Percentiles rank a stretch among this genome's conserved stretches.
These are phyloP conservation scores for Coranthus polyacanthus DNA, from an alignment of 2,797 vertebrate genomes.

Conservation along the genomic window DNA sequence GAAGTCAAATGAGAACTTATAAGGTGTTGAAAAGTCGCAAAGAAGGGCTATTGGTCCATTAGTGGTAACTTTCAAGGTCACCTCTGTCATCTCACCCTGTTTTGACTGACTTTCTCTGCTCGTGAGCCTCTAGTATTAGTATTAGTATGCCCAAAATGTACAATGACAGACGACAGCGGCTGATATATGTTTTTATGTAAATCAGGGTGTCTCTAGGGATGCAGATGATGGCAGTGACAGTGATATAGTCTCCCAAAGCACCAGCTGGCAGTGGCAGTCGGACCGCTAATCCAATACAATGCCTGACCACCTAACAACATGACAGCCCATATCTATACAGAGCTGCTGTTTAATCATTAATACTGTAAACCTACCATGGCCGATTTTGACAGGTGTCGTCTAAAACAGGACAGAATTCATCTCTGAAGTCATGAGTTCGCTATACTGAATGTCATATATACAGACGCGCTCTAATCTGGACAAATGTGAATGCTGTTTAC, in stretches of 20 bases:
- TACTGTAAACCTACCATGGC: not conserved
- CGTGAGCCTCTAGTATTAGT: too few species aligned
- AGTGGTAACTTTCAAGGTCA: slow-evolving; percentile 10
- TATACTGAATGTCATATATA: not conserved
- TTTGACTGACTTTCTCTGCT: slow-evolving; percentile 15
- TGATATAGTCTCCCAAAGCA: slow-evolving; percentile 35
- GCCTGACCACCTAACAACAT: slow-evolving; percentile 38
- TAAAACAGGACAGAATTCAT: slow-evolving; percentile 33
- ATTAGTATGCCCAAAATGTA: slow-evolving; percentile 27
- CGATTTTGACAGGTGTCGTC: slow-evolving; percentile 21
- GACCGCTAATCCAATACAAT: slow-evolving; percentile 41
- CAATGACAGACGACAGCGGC: slow-evolving; percentile 10
- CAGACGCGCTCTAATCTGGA: not conserved
- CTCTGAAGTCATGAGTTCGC: slow-evolving; percentile 6
- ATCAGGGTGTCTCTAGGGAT: slow-evolving; percentile 28
- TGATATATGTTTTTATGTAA: slow-evolving; percentile 62
- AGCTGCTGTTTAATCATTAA: slow-evolving; percentile 21
- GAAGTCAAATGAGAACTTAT: not conserved
- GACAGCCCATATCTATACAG: slow-evolving; percentile 21
- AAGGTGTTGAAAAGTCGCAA: not conserved
- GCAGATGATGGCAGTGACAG: slow-evolving; percentile 35
- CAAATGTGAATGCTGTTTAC: too few species aligned
- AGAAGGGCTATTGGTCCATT: not conserved
- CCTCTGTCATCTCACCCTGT: slow-evolving; percentile 20
- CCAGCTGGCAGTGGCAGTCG: slow-evolving; percentile 44